These are phyloP conservation scores for Mnemiopsis leidyi DNA, from an alignment of 37 sponge, comb jelly and placozoan genomes.

Conservation along the genomic window DNA sequence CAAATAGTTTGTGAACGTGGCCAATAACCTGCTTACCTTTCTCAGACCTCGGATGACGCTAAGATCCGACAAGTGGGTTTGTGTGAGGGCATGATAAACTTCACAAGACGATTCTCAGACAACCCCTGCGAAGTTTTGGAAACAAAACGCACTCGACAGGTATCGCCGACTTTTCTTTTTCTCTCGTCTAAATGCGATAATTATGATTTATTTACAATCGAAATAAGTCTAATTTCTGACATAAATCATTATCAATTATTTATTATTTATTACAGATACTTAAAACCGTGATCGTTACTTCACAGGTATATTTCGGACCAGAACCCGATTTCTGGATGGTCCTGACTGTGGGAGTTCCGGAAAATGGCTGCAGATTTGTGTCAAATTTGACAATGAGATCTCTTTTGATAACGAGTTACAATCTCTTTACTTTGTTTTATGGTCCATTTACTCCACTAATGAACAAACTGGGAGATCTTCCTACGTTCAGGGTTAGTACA, in stretches of 20 bases:
- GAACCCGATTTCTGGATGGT: constrained; percentile 87
- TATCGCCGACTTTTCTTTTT: not conserved
- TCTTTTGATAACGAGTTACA: constrained; percentile 11
- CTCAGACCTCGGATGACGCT: constrained; percentile 66
- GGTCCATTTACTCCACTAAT: constrained; percentile 22
- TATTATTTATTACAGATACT: too few relatives aligned
- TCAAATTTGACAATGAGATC: constrained; percentile 42
- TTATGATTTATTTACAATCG: too few relatives aligned
- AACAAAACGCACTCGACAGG: constrained; percentile 41
- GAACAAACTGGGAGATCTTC: not conserved
- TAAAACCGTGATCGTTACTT: too few relatives aligned
- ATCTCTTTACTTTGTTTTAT: constrained; percentile 41
- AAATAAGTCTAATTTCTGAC: too few relatives aligned
- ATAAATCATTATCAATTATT: too few relatives aligned
- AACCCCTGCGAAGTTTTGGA: constrained; percentile 41
- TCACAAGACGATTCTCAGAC: constrained; percentile 66
- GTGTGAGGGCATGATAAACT: constrained; percentile 83
- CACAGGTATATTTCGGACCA: constrained; percentile 78
- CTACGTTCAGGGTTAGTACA: not conserved
- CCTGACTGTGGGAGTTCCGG: constrained; percentile 65
- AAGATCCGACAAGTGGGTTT: constrained; percentile 83
- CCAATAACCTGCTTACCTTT: not conserved
- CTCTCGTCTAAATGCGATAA: too few relatives aligned
- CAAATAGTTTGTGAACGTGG: not conserved
- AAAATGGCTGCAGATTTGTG: not conserved